Base-by-base conservation (phyloP, 2,113 vertebrate species). In the Notothenia coriiceps region DNA sequence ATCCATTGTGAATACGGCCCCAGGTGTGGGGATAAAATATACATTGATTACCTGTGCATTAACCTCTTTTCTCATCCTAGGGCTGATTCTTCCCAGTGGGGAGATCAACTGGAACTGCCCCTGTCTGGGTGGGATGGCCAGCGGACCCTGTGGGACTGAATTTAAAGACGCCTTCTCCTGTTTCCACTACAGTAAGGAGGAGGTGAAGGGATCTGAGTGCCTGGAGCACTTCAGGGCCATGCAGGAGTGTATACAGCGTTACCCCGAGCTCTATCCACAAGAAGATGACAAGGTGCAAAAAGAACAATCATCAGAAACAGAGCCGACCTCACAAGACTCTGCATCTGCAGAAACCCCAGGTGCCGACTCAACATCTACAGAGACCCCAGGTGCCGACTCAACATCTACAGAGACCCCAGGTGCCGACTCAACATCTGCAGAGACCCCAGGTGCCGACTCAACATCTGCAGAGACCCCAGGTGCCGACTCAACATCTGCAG, bases 101-200 rank as follows among this genome's bases (percentile, higher is more conserved):
- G 97, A 98, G 70, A 97, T 99, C 85, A 99, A 98, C 86, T 99
- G 98, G 98, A 98, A 98, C 91, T 99, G 97, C 84, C 97, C 98
- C 0, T 99, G 97, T 73, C 94, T 99, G 46, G 98, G 97, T 3
- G 97, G 97, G 52, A 97, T 98, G 97, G 97, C 97, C 71, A 98
- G 98, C 2, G 97, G 98, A 68, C 97, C 98, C 33, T 98, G 97
- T 81, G 97, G 97, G 71, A 96, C 96, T 50, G 97, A 97, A 79
- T 98, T 99, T 92, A 98, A 98, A 84, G 96, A 97, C 0, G 98
- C 97, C 79, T 99, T 99, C 90, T 98, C 98, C 88, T 99, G 98
- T 89, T 98, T 99, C 92, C 98, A 98, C 94, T 95, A 98, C 63
- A 99, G 98, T 91, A 95, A 93, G 35, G 97, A 98, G 94, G 97